These are phyloP conservation scores for Polyploca ridens DNA, from an alignment of 2,888 invertebrate species.

Conservation along the genomic window DNA sequence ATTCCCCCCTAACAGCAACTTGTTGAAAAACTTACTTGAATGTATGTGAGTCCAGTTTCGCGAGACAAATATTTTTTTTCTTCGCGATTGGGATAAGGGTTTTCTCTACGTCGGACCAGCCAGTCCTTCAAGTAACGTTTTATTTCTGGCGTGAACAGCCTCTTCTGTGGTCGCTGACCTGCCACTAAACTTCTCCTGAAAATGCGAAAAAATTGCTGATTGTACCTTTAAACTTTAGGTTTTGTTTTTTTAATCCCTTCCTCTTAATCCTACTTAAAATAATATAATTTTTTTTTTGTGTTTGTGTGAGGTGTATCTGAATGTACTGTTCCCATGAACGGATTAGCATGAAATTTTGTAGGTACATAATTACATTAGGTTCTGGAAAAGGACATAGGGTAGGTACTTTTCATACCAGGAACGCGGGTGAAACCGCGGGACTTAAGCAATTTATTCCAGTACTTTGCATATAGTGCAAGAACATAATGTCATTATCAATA, in stretches of 20 bases:
- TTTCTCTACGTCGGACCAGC: conserved; percentile 90
- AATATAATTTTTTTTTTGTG: too few species aligned
- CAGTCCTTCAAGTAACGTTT: conserved; percentile 91
- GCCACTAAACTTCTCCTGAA: conserved; percentile 84
- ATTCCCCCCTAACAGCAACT: conserved; percentile 13
- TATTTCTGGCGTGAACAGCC: conserved; percentile 91
- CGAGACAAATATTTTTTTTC: conserved; percentile 90
- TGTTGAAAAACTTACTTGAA: conserved; percentile 84
- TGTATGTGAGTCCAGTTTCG: conserved; percentile 91
- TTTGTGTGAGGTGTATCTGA: not conserved
- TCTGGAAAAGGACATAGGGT: too few species aligned
- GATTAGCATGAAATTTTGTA: too few species aligned
- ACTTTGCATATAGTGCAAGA: not conserved
- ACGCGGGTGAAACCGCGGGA: too few species aligned
- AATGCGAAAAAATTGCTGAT: conserved; percentile 29
- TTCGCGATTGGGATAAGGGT: conserved; percentile 91
- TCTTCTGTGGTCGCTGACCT: conserved; percentile 87
- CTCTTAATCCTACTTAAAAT: too few species aligned
- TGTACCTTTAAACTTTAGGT: not conserved
- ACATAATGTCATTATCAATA: not conserved
- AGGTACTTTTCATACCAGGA: too few species aligned
- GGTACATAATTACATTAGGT: too few species aligned
- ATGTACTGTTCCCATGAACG: not conserved
- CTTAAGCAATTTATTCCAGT: not conserved
- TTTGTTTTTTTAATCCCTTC: too few species aligned